Conservation (phyloP, 1,140 invertebrate genomes). For the Papilio glaucus region DNA sequence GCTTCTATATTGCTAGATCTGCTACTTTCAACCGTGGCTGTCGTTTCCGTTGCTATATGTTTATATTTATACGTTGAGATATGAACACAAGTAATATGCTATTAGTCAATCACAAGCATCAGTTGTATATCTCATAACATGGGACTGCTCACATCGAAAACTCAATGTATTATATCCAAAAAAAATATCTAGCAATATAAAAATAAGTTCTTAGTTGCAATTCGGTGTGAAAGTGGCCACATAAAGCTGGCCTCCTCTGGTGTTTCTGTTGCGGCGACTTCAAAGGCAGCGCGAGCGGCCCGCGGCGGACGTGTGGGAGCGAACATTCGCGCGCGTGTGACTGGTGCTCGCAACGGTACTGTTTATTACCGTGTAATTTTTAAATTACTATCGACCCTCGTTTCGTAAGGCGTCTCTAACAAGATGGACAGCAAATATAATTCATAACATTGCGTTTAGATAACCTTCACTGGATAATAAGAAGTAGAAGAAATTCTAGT, state of each 20-base stretch:
- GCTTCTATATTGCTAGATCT: too few species aligned
- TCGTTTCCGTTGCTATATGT: too few species aligned
- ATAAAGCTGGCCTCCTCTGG: conserved; percentile 37
- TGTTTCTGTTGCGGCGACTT: conserved; percentile 39
- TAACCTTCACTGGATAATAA: too few species aligned
- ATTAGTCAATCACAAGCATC: too few species aligned
- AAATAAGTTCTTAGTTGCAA: not conserved
- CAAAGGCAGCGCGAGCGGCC: conserved; percentile 46
- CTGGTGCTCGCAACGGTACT: conserved; percentile 37
- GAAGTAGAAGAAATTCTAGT: too few species aligned
- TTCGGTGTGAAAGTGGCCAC: conserved; percentile 40
- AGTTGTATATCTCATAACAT: too few species aligned
- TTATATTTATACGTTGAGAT: too few species aligned
- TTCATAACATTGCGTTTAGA: not conserved
- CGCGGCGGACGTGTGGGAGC: conserved; percentile 31
- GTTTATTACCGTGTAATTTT: conserved; percentile 48
- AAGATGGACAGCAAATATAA: not conserved
- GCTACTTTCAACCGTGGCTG: too few species aligned
- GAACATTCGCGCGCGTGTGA: conserved; percentile 37
- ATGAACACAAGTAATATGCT: too few species aligned
- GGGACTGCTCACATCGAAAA: too few species aligned
- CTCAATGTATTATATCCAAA: too few species aligned
- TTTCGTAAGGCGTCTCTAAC: conserved; percentile 15
- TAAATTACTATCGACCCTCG: conserved; percentile 36
- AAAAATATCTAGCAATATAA: too few species aligned